Evolutionary conservation across 2,797 vertebrate species (phyloP).

Genomic region (Lagorchestes hirsutus): DNA sequence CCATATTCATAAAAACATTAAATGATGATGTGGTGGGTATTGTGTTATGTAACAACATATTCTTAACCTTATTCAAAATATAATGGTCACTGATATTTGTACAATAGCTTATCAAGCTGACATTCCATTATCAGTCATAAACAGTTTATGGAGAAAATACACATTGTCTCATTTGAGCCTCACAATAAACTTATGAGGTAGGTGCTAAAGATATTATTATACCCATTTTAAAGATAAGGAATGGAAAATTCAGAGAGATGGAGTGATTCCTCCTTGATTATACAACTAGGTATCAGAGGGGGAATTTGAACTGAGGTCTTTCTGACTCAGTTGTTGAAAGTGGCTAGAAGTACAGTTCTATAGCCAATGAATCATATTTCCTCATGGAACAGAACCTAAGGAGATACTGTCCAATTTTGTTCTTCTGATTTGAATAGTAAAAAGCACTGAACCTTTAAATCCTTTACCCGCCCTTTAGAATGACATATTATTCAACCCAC

Average conservation of each 20-base stretch:
- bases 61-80: conserved; percentile 13
- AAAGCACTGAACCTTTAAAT: conserved; percentile 66
- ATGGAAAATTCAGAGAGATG: background rate
- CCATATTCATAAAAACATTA: conserved; percentile 30
- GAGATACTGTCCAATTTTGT: conserved; percentile 55
- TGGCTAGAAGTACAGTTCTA: background rate
- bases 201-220: background rate
- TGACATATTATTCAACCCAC: conserved; percentile 44
- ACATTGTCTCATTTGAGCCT: background rate
- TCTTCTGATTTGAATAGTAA: background rate
- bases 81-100: background rate
- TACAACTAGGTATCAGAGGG: background rate
- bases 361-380: background rate
- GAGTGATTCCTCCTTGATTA: background rate
- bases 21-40: background rate
- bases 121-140: background rate
- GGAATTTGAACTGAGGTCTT: background rate
- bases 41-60: background rate
- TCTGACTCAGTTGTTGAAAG: background rate
- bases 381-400: conserved; percentile 26
- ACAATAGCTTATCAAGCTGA: background rate
- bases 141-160: background rate
- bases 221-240: background rate
- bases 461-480: background rate
- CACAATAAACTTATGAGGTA: background rate